phyloP scores from a whole-genome alignment of 2,888 invertebrate genomes.

The Macrosoma leucophasiata region DNA sequence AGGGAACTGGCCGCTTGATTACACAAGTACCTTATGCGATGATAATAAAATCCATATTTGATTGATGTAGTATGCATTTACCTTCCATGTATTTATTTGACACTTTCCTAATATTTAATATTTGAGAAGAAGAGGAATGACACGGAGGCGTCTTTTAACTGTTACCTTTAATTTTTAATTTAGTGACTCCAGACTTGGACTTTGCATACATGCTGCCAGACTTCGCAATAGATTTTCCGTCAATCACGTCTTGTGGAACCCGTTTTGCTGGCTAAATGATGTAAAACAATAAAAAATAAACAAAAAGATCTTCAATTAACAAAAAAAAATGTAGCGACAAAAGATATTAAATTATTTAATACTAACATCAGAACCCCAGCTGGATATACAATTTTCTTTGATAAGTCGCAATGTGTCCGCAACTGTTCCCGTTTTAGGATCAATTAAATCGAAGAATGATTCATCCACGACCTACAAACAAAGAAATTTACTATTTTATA shows the following conservation, averaged over 20 bases:
- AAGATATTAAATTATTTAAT: conserved; percentile 3
- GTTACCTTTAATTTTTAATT: conserved; percentile 67
- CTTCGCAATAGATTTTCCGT: conserved; percentile 72
- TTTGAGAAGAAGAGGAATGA: no score
- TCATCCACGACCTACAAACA: conserved; percentile 80
- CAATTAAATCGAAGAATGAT: conserved; percentile 82
- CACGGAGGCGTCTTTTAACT: no score
- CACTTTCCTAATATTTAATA: no score
- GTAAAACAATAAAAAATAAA: conserved; percentile 22
- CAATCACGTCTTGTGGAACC: conserved; percentile 70
- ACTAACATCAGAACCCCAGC: conserved; percentile 90
- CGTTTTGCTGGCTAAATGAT: conserved; percentile 69
- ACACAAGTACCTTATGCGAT: no score
- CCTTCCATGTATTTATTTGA: no score
- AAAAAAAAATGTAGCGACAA: neutral
- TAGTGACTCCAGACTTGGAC: conserved; percentile 54
- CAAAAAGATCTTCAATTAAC: conserved; percentile 7
- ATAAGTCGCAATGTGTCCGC: conserved; percentile 78
- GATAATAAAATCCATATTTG: no score
- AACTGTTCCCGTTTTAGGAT: conserved; percentile 73
- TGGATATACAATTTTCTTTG: conserved; percentile 82
- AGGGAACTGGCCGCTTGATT: no score
- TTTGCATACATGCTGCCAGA: conserved; percentile 77
- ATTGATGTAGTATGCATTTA: no score
- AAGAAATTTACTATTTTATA: conserved; percentile 4